phyloP scores from a whole-genome alignment of 2,888 invertebrate species.

The Drosophila neutralis region DNA sequence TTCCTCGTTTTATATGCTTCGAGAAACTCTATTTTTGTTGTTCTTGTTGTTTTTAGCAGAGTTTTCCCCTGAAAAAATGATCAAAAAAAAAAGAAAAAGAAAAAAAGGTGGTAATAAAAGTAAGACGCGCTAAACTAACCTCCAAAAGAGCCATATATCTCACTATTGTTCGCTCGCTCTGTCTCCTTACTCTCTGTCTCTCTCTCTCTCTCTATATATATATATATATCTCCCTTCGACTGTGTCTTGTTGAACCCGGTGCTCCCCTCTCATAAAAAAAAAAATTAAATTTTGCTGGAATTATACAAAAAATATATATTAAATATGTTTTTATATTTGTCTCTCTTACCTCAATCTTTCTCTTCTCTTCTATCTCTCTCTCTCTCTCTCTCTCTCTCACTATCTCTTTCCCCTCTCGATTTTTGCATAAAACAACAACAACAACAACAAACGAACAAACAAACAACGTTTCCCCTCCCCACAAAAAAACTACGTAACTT shows the following conservation, averaged over 20 bases:
- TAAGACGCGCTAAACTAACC: constrained; percentile 79
- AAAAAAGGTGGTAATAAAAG: constrained; percentile 74
- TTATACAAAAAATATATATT: constrained; percentile 33
- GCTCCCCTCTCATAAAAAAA: constrained; percentile 20
- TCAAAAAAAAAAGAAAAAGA: constrained; percentile 34
- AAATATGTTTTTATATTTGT: constrained; percentile 44
- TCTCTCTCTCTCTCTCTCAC: constrained; percentile 15
- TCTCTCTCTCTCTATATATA: constrained; percentile 19
- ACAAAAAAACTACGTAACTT: constrained; percentile 46
- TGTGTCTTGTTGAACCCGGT: constrained; percentile 35
- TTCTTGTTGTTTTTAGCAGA: constrained; percentile 78
- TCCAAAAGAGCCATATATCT: constrained; percentile 58
- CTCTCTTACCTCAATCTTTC: constrained; percentile 36
- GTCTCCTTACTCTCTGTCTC: constrained; percentile 25
- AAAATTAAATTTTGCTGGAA: constrained; percentile 11
- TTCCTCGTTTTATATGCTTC: constrained; percentile 81
- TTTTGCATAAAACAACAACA: constrained; percentile 74
- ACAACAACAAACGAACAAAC: constrained; percentile 67
- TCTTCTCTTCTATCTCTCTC: constrained; percentile 36
- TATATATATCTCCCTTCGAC: constrained; percentile 15
- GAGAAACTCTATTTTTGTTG: constrained; percentile 83
- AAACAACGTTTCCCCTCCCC: constrained; percentile 30
- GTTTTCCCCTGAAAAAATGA: constrained; percentile 23
- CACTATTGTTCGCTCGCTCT: constrained; percentile 47
- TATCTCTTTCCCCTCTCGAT: constrained; percentile 38